A percentile compares a stretch with the other conserved stretches of the same genome.
Conservation (phyloP, 2,113 vertebrate species). For the Azemiops feae region DNA sequence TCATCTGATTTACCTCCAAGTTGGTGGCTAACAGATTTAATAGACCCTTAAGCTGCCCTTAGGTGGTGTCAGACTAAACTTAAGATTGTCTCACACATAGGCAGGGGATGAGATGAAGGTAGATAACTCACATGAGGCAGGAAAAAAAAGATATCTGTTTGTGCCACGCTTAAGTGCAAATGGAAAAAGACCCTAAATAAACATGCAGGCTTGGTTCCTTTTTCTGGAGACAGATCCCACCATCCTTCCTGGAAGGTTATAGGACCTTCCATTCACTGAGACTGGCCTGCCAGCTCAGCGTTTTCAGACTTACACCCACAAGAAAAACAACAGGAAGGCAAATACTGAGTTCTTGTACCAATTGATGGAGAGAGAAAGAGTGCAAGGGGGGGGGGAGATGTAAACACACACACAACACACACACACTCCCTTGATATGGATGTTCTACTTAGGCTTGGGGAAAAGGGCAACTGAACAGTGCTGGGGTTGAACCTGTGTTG, state of each 20-base stretch:
- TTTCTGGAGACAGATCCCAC: neutral
- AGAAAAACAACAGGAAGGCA: neutral
- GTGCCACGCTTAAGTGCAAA: neutral
- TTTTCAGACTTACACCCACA: neutral
- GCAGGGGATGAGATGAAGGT: neutral
- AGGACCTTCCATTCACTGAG: neutral
- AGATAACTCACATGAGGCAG: neutral
- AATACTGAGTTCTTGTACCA: neutral
- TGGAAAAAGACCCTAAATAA: neutral
- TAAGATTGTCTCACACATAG: neutral
- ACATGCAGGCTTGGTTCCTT: neutral
- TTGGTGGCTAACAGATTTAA: neutral
- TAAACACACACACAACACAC: neutral
- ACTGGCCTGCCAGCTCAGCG: neutral
- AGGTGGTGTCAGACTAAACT: neutral
- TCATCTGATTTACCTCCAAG: neutral
- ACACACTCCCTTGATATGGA: neutral
- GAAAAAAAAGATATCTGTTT: neutral
- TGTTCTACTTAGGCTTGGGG: neutral
- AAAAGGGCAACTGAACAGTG: neutral
- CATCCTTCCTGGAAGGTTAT: neutral
- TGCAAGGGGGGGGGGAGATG: neutral
- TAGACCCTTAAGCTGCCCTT: neutral
- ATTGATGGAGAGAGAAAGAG: neutral
- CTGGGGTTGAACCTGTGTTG: neutral